These are phyloP conservation scores for Paramormyrops hopkinsi DNA, from an alignment of 2,797 vertebrate species.

Conservation along the genomic window DNA sequence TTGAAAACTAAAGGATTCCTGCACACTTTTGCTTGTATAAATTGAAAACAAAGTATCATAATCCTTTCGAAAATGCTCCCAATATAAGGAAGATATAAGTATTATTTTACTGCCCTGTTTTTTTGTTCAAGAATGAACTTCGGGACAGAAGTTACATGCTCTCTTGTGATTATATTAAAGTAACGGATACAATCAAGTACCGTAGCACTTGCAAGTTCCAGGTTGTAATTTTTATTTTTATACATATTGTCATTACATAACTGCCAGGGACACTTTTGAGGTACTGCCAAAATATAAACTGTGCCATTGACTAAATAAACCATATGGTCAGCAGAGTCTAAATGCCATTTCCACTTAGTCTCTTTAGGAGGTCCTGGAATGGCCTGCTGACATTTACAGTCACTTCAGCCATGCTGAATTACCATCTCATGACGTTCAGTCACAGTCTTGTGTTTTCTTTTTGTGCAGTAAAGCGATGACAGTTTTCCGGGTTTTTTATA, in stretches of 20 bases:
- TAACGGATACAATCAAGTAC: background rate
- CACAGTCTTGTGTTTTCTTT: background rate
- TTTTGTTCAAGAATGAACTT: background rate
- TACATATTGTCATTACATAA: conserved; percentile 48
- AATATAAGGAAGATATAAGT: background rate
- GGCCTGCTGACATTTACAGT: conserved; percentile 62
- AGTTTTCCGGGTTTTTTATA: background rate
- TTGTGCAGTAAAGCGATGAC: background rate
- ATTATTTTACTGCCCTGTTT: background rate
- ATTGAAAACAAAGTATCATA: background rate
- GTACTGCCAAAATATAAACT: conserved; percentile 63
- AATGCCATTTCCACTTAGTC: conserved; percentile 61
- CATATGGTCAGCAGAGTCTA: conserved; percentile 66
- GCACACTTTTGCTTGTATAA: background rate
- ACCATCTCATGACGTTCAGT: background rate
- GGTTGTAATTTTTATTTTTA: conserved; percentile 18
- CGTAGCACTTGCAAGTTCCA: background rate
- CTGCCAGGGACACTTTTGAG: conserved; percentile 53
- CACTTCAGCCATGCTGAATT: conserved; percentile 44
- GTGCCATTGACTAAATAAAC: conserved; percentile 65
- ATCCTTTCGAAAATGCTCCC: conserved; percentile 17
- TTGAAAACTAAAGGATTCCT: background rate
- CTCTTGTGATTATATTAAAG: background rate
- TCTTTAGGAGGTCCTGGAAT: conserved; percentile 58
- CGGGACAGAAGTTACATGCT: background rate